phyloP scores from a whole-genome alignment of 2,888 invertebrate species.

The Tipula unca region DNA sequence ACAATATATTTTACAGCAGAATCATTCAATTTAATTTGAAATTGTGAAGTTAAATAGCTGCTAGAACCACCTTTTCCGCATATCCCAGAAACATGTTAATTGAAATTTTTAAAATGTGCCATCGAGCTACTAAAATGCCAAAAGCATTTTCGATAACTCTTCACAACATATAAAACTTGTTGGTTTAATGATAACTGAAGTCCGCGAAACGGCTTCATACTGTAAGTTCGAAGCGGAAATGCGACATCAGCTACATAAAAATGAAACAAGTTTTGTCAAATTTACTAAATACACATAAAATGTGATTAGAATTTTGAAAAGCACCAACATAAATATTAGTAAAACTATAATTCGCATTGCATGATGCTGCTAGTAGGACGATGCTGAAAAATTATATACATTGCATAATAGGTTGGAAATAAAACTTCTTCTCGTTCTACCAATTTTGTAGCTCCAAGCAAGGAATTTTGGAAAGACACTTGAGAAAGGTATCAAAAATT shows the following conservation, averaged over 20 bases:
- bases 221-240: neutral
- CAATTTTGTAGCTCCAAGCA: neutral
- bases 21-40: neutral
- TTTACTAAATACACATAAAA: too few species aligned
- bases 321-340: too few species aligned
- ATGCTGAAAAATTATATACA: too few species aligned
- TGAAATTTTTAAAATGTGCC: slow-evolving; percentile 23
- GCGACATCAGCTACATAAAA: too few species aligned
- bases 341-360: too few species aligned
- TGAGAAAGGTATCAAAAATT: neutral
- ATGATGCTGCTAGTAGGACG: too few species aligned
- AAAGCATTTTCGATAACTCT: slow-evolving; percentile 23
- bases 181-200: neutral
- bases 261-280: too few species aligned
- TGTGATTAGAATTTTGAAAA: too few species aligned
- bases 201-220: neutral
- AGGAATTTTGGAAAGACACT: neutral
- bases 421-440: neutral
- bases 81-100: slow-evolving; percentile 22
- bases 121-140: slow-evolving; percentile 24
- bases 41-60: neutral
- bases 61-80: slow-evolving; percentile 20
- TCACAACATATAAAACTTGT: neutral
- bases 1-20: neutral
- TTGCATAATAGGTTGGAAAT: too few species aligned